Conservation (phyloP, 2,888 invertebrate species). For the Onchidella celtica region DNA sequence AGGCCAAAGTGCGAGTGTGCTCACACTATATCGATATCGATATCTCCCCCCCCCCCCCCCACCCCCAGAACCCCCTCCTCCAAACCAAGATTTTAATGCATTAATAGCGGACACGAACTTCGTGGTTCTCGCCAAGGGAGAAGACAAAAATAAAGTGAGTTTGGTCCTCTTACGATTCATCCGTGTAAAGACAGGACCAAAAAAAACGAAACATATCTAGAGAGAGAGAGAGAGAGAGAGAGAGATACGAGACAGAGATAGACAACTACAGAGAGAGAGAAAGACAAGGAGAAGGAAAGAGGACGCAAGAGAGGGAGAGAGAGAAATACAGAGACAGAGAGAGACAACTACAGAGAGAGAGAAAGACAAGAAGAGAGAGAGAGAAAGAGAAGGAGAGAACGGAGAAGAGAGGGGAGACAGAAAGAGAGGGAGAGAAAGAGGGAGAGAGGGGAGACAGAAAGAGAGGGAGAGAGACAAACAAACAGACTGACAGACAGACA, state of each 20-base stretch:
- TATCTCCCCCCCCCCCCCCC: no score
- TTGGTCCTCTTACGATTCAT: no score
- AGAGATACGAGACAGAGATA: neutral
- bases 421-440: neutral
- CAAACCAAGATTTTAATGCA: no score
- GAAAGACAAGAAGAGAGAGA: neutral
- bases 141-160: no score
- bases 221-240: neutral
- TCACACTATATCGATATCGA: no score
- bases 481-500: neutral
- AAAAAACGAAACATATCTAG: neutral
- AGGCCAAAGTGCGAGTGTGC: no score
- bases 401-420: neutral
- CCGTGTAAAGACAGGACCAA: no score
- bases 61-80: no score
- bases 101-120: no score
- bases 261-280: neutral
- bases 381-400: slow-evolving; percentile 5
- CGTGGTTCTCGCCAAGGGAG: no score
- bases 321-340: neutral
- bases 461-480: neutral
- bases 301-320: neutral
- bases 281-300: neutral
- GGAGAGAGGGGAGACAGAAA: neutral
- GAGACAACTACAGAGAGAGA: neutral